Conservation (phyloP, 1,140 invertebrate genomes). For the Microplitis demolitor region DNA sequence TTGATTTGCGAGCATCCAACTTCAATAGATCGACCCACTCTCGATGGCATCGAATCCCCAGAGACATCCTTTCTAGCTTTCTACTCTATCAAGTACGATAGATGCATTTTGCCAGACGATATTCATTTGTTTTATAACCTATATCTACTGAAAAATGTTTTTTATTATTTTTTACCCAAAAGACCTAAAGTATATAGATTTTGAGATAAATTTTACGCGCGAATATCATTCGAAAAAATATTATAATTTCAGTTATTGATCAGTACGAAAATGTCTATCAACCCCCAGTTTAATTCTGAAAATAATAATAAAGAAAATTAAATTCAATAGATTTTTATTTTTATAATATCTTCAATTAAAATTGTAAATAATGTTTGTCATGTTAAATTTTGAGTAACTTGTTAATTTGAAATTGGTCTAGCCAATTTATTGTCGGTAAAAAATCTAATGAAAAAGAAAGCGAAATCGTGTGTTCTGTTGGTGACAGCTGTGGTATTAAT, state of each 20-base stretch:
- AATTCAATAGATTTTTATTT: too few species aligned
- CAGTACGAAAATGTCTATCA: neutral
- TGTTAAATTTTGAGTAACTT: too few species aligned
- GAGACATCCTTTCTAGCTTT: constrained; percentile 46
- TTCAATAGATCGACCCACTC: constrained; percentile 46
- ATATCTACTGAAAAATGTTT: neutral
- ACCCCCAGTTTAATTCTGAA: neutral
- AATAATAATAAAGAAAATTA: neutral
- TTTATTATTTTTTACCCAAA: neutral
- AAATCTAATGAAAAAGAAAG: constrained; percentile 2
- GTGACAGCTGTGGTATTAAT: constrained; percentile 51
- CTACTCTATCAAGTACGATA: constrained; percentile 42
- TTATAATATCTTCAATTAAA: too few species aligned
- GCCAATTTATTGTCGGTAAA: neutral
- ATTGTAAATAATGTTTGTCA: too few species aligned
- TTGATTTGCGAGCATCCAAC: constrained; percentile 50
- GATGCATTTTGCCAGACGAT: constrained; percentile 29
- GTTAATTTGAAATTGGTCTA: neutral
- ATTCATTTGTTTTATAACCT: neutral
- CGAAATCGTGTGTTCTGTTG: constrained; percentile 30
- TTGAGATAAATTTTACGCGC: neutral
- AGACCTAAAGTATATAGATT: too few species aligned
- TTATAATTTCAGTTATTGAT: neutral
- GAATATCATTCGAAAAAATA: too few species aligned
- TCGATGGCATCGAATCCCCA: constrained; percentile 45